Conservation (phyloP, 2,113 vertebrate genomes). For the Barbus barbus region DNA sequence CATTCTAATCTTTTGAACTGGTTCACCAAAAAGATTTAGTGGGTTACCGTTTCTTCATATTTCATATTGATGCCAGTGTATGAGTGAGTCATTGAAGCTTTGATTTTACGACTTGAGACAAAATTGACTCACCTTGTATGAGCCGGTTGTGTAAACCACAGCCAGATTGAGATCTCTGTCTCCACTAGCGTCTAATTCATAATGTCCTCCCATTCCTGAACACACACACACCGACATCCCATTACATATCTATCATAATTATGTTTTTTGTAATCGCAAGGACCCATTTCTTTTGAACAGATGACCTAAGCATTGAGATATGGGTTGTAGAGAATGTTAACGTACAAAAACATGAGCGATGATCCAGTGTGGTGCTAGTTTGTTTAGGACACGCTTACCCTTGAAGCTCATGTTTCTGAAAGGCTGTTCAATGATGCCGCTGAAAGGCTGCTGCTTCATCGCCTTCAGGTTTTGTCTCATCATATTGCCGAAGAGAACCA, state of each 20-base stretch:
- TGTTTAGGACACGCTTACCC: too few species aligned
- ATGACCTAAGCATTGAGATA: too few species aligned
- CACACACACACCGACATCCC: not conserved
- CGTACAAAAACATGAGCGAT: too few species aligned
- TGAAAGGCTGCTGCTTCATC: too few species aligned
- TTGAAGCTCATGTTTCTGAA: slow-evolving; percentile 82
- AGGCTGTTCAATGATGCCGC: too few species aligned
- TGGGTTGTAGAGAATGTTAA: too few species aligned
- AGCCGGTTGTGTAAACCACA: slow-evolving; percentile 79
- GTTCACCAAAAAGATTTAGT: not conserved
- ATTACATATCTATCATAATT: not conserved
- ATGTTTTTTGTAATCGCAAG: not conserved
- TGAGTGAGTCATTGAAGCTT: not conserved
- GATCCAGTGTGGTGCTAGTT: not conserved
- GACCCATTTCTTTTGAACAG: not conserved
- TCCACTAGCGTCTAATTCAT: slow-evolving; percentile 83
- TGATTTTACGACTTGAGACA: too few species aligned
- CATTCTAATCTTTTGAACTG: not conserved
- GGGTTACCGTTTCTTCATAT: not conserved
- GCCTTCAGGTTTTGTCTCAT: slow-evolving; percentile 74
- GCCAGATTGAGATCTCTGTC: slow-evolving; percentile 86
- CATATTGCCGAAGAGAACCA: slow-evolving; percentile 84
- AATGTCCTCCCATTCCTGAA: slow-evolving; percentile 79
- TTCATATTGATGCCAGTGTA: not conserved
- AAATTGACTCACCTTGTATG: slow-evolving; percentile 69